phyloP scores from a whole-genome alignment of 2,113 vertebrate species.

The Artemisiospiza belli region DNA sequence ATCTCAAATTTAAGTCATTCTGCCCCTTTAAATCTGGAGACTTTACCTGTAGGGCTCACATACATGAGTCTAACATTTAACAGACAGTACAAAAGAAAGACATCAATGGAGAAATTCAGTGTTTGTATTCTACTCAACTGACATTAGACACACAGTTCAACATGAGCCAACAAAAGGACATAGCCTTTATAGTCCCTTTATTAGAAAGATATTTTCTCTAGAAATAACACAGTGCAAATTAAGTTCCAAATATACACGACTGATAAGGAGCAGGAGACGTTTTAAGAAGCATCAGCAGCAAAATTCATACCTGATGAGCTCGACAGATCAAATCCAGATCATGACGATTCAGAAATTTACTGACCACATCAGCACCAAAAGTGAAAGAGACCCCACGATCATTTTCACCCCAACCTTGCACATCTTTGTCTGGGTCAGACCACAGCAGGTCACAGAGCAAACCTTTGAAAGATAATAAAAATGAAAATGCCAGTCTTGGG shows the following conservation, averaged over 20 bases:
- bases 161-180: not conserved
- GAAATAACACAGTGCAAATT: not conserved
- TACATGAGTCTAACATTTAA: not conserved
- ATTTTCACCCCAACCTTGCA: slow-evolving; percentile 98
- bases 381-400: slow-evolving; percentile 98
- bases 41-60: not conserved
- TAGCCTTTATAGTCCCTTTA: not conserved
- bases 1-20: not conserved
- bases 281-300: not conserved
- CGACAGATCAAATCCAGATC: slow-evolving; percentile 99
- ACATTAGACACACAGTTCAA: not conserved
- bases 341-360: slow-evolving; percentile 98
- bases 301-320: slow-evolving; percentile 90
- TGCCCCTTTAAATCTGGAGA: not conserved
- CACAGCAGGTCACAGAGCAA: slow-evolving; percentile 96
- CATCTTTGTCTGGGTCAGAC: slow-evolving; percentile 98
- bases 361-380: slow-evolving; percentile 97
- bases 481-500: not conserved
- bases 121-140: not conserved
- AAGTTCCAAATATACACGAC: not conserved
- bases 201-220: not conserved
- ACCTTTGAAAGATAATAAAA: slow-evolving; percentile 73
- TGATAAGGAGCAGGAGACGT: not conserved
- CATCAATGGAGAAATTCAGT: not conserved
- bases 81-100: not conserved